Evolutionary conservation across 2,797 vertebrate genomes (phyloP), one percentile per base, ranked within the genome.

Genomic region (Triplophysa bombifrons): DNA sequence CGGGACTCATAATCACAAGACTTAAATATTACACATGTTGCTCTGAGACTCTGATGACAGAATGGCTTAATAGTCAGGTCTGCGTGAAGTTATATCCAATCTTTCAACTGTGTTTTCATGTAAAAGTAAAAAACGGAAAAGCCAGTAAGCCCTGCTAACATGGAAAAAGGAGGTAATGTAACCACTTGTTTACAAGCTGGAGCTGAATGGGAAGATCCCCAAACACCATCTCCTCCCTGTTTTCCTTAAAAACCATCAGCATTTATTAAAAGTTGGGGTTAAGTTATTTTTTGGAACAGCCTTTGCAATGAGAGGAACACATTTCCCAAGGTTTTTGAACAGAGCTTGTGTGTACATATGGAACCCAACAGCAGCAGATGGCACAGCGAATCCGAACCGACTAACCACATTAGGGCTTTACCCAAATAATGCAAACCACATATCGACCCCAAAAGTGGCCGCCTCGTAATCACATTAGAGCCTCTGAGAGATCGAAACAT

Each of bases 401-500:
- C 67, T 75, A 25, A 56, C 72, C 83, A 68, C 64, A 76, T 84
- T 83, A 86, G 71, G 61, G 69, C 79, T 55, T 64, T 77, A 70
- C 71, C 38, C 66, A 71, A 64, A 78, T 78, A 80, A 82, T 77
- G 82, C 75, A 80, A 82, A 84, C 80, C 66, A 56, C 80, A 85
- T 84, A 87, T 88, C 82, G 76, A 86, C 87, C 87, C 48, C 82
- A 75, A 76, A 82, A 76, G 76, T 79, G 66, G 41, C 72, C 48
- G 25, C 16, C n/a, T 72, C 55, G 41, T 71, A 85, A 85, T 80
- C 41, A 6, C 71, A 85, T 85, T 81, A 81, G 67, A 60, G 73
- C 67, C 76, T 60, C 50, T n/a, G 70, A 56, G 74, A 78, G 58
- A 74, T 44, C 22, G 20, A 58, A 46, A 44, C 34, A 76, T 56